Conservation (phyloP, 2,888 invertebrate species). For the Schrankia costaestrigalis region DNA sequence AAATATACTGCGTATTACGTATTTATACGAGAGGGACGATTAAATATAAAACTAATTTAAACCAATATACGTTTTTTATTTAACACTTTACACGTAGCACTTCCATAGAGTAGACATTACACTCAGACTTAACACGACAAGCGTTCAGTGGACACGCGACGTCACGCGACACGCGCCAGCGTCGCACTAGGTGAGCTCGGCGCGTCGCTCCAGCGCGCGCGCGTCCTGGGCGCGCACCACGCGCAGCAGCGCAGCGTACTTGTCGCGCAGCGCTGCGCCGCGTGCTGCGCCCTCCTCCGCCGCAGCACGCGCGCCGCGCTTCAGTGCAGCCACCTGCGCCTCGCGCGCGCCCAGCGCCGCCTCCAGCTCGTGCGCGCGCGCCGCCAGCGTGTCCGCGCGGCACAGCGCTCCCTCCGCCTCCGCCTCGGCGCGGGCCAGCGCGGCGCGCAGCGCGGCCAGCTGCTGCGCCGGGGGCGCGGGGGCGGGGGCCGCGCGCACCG, state of each 20-base stretch:
- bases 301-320: constrained; percentile 57
- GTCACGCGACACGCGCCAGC: background rate
- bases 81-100: no score
- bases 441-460: constrained; percentile 45
- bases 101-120: no score
- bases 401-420: constrained; percentile 72
- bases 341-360: constrained; percentile 50
- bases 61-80: constrained; percentile 25
- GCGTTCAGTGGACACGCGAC: background rate
- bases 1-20: constrained; percentile 61
- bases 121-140: no score
- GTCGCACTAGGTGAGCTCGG: constrained; percentile 29
- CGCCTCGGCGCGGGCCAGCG: constrained; percentile 58
- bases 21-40: no score
- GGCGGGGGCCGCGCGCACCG: constrained; percentile 29
- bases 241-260: constrained; percentile 80
- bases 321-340: constrained; percentile 66
- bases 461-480: no score
- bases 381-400: constrained; percentile 65
- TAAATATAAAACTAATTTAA: constrained; percentile 36
- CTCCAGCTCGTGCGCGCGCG: constrained; percentile 76
- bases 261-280: constrained; percentile 81
- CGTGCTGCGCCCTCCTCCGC: constrained; percentile 79
- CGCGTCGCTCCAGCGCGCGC: constrained; percentile 76
- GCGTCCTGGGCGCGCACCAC: constrained; percentile 79